phyloP scores from a whole-genome alignment of 2,888 invertebrate species.

The Camponotus fellah region DNA sequence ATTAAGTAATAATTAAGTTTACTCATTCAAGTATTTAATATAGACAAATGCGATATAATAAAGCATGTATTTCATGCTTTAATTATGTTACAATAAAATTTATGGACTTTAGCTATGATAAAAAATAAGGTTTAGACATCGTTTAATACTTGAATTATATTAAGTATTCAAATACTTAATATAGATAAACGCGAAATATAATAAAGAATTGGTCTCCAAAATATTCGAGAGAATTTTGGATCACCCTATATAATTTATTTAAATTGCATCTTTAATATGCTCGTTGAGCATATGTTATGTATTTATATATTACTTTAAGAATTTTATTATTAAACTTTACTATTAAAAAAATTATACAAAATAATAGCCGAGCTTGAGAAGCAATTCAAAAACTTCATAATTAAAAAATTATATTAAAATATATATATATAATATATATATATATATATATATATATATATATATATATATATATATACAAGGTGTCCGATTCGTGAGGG shows the following conservation, averaged over 20 bases:
- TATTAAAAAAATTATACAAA: too few species aligned
- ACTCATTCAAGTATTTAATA: too few species aligned
- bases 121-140: background rate
- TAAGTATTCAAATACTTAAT: background rate
- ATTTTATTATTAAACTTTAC: constrained; percentile 3
- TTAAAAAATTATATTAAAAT: too few species aligned
- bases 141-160: background rate
- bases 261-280: constrained; percentile 38
- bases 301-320: constrained; percentile 54
- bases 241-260: constrained; percentile 24
- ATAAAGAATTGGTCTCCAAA: background rate
- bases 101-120: background rate
- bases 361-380: too few species aligned
- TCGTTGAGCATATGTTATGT: constrained; percentile 39
- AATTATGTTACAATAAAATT: background rate
- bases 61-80: background rate
- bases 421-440: too few species aligned
- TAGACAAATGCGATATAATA: too few species aligned
- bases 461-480: too few species aligned
- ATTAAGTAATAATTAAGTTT: too few species aligned
- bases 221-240: constrained; percentile 22
- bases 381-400: too few species aligned
- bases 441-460: too few species aligned
- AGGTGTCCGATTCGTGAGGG: too few species aligned
- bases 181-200: background rate